Conservation (phyloP, 2,888 invertebrate species). For the Mimumesa dahlbomi region DNA sequence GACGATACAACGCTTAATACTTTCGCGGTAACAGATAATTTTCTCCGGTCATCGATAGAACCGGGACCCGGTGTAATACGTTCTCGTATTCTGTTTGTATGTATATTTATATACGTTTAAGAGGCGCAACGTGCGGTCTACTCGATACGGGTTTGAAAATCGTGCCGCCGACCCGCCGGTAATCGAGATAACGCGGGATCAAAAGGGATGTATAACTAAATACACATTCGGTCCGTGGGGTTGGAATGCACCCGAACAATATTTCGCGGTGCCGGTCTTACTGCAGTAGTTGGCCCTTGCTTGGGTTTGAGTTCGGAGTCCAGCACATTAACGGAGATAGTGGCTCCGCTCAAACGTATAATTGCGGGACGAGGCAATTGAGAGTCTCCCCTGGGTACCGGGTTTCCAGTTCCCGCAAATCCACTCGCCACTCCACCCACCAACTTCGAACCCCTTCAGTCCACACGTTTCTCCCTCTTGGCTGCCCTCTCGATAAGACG, state of each 20-base stretch:
- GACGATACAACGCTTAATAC: constrained; percentile 24
- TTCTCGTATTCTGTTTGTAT: background rate
- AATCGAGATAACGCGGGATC: constrained; percentile 63
- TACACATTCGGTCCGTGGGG: constrained; percentile 59
- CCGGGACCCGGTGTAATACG: background rate
- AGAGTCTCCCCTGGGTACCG: constrained; percentile 74
- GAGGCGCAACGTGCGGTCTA: background rate
- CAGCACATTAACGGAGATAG: constrained; percentile 78
- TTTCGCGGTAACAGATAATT: constrained; percentile 6
- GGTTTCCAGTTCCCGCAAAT: constrained; percentile 67
- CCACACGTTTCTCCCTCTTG: constrained; percentile 63
- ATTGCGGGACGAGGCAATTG: constrained; percentile 78
- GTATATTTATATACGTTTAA: constrained; percentile 1
- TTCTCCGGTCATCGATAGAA: background rate
- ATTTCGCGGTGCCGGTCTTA: constrained; percentile 64
- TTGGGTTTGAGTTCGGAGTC: constrained; percentile 70
- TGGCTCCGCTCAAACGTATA: constrained; percentile 79
- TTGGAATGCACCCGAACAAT: no score
- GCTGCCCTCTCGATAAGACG: constrained; percentile 71
- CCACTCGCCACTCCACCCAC: constrained; percentile 56
- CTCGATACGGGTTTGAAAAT: constrained; percentile 52
- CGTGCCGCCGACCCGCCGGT: constrained; percentile 41
- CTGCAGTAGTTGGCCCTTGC: constrained; percentile 60
- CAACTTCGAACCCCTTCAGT: constrained; percentile 68
- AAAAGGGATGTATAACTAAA: constrained; percentile 60